Evolutionary conservation across 2,113 vertebrate species (phyloP).

Genomic region (Syrrhaptes paradoxus): DNA sequence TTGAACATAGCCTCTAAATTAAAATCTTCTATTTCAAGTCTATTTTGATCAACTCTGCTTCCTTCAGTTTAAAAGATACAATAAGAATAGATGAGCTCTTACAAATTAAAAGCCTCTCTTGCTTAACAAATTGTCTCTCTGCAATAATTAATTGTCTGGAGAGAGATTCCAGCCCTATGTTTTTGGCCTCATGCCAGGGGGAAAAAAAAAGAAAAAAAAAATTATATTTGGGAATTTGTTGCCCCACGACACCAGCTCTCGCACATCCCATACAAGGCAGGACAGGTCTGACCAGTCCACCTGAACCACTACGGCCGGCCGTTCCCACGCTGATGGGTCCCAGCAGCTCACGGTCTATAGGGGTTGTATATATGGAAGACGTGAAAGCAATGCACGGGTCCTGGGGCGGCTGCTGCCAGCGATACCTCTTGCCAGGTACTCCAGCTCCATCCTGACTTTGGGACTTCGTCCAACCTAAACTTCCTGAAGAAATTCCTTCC

Average conservation of each 20-base stretch:
- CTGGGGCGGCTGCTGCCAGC: not conserved
- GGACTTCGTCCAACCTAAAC: not conserved
- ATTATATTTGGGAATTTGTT: not conserved
- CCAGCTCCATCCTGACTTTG: not conserved
- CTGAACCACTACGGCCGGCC: accelerated
- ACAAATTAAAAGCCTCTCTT: constrained; percentile 67
- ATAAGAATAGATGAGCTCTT: constrained; percentile 60
- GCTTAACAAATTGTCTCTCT: constrained; percentile 54
- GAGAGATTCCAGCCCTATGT: constrained; percentile 9
- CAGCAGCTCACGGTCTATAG: not conserved
- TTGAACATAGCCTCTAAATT: constrained; percentile 56
- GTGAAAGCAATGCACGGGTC: not conserved
- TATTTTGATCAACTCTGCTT: constrained; percentile 42
- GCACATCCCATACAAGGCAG: not conserved
- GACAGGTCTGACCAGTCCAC: not conserved
- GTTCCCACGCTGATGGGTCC: accelerated
- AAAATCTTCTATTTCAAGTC: constrained; percentile 55
- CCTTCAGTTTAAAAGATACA: constrained; percentile 59
- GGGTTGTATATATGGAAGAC: not conserved
- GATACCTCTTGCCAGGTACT: not conserved
- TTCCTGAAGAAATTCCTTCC: not conserved
- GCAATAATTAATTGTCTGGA: constrained; percentile 63
- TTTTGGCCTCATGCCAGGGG: constrained; percentile 40
- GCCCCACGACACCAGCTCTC: not conserved
- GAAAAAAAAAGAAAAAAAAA: too few species aligned